phyloP scores from a whole-genome alignment of 1,140 invertebrate genomes.

The Gryon sp. region DNA sequence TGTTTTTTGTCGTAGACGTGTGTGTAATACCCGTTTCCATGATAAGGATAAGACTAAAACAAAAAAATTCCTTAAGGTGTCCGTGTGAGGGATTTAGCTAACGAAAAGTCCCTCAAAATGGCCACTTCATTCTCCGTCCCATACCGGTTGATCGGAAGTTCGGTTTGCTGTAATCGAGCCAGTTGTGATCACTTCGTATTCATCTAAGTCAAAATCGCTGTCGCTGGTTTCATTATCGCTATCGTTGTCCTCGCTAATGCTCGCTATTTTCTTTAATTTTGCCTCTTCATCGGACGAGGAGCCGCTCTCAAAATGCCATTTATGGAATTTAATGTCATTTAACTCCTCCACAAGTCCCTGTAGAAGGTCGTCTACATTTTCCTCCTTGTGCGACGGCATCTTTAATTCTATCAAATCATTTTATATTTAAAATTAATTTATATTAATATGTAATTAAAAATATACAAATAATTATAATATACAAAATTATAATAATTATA shows the following conservation, averaged over 20 bases:
- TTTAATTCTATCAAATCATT: slow-evolving; percentile 73
- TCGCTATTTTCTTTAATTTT: slow-evolving; percentile 62
- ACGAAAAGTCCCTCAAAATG: too few species aligned
- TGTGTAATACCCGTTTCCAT: slow-evolving; percentile 23
- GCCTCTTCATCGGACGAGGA: slow-evolving; percentile 74
- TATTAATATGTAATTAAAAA: too few species aligned
- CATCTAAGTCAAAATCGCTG: slow-evolving; percentile 78
- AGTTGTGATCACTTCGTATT: too few species aligned
- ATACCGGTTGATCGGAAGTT: too few species aligned
- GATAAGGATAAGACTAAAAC: slow-evolving; percentile 48
- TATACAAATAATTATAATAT: too few species aligned
- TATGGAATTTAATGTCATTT: slow-evolving; percentile 75
- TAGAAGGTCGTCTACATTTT: slow-evolving; percentile 69
- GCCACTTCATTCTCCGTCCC: too few species aligned
- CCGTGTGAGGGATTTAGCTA: too few species aligned
- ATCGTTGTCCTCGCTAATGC: slow-evolving; percentile 71
- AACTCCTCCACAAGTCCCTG: slow-evolving; percentile 73
- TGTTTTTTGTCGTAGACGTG: slow-evolving; percentile 10
- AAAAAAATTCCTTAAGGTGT: slow-evolving; percentile 22
- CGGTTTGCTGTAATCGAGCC: too few species aligned
- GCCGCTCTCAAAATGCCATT: slow-evolving; percentile 71
- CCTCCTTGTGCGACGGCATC: slow-evolving; percentile 77
- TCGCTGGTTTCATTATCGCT: too few species aligned
- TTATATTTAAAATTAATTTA: too few species aligned
- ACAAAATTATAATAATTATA: too few species aligned